Evolutionary conservation across 2,797 vertebrate species (phyloP), one percentile per base, ranked within the genome.

Genomic region (Nothura maculosa): DNA sequence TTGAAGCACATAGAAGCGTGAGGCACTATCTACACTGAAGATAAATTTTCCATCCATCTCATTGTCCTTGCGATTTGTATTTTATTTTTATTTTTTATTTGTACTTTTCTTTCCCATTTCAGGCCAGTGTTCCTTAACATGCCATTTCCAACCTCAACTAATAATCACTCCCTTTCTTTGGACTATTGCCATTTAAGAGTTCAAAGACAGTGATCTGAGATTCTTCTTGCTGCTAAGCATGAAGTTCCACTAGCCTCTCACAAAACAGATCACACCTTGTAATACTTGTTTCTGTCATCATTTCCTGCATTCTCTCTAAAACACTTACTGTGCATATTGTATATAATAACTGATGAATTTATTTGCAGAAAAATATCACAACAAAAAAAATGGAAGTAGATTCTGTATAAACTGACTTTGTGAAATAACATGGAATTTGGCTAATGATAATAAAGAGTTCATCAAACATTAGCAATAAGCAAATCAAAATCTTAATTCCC

Each of bases 181-280:
- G 73, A 85, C 57, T 76, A 45, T 25, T 81, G 89, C 79, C 90
- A 89, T 91, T 89, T 90, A 45, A 83, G 85, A 57, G 74, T 87
- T 92, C 89, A 93, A 78, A 87, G 63, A 78, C 47, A 62, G 69
- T 83, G 89, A 78, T 60, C 89, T 28, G 34, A 89, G 36, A 50
- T 92, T 94, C 85, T 94, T 70, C 62, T 87, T 81, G 73, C 89
- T 52, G 60, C 95, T 87, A 92, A 43, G 55, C 40, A 57, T 60
- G 40, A 73, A 89, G 72, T 19, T 82, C 62, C 40, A 38, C 75
- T 80, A 90, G 87, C 79, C 60, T 90, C 50, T 87, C 90, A 94
- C 76, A 91, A 81, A 90, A 94, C 54, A 96, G 73, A 93, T 95
- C 85, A 89, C 86, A 87, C 87, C 40, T 95, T 90, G 76, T 95